These are phyloP conservation scores for Drosophila setifemur DNA, from an alignment of 1,140 invertebrate species.

Conservation along the genomic window DNA sequence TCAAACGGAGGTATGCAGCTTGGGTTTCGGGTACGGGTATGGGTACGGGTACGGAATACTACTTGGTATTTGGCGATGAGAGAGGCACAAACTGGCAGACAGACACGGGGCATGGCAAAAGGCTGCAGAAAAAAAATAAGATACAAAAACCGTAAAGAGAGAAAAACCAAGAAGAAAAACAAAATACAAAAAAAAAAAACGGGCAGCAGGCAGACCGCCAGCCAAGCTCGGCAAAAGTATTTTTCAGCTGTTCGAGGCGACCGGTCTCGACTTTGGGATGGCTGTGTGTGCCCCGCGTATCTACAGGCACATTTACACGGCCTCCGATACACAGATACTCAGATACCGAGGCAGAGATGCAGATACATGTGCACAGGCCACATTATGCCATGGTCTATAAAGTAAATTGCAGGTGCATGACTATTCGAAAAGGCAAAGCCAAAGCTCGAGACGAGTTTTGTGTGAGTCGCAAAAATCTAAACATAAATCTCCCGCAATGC, in stretches of 20 bases:
- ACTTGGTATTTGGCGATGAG: constrained; percentile 44
- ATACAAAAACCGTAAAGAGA: too few species aligned
- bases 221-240: constrained; percentile 51
- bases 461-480: constrained; percentile 33
- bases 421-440: constrained; percentile 68
- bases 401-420: constrained; percentile 83
- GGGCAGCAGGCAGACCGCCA: constrained; percentile 36
- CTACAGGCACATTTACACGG: neutral
- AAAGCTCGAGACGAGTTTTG: constrained; percentile 12
- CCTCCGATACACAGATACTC: neutral
- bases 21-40: too few species aligned
- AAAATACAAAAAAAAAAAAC: constrained; percentile 5
- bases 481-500: constrained; percentile 65
- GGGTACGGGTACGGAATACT: constrained; percentile 26
- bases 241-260: constrained; percentile 77
- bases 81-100: constrained; percentile 31
- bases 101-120: constrained; percentile 47
- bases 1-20: constrained; percentile 42
- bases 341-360: constrained; percentile 27
- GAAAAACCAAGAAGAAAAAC: constrained; percentile 1
- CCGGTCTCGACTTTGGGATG: constrained; percentile 60
- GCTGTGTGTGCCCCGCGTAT: constrained; percentile 13
- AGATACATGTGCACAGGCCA: constrained; percentile 51
- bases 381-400: constrained; percentile 82
- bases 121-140: neutral